Conservation (phyloP, 2,113 vertebrate genomes). For the Zootoca vivipara region DNA sequence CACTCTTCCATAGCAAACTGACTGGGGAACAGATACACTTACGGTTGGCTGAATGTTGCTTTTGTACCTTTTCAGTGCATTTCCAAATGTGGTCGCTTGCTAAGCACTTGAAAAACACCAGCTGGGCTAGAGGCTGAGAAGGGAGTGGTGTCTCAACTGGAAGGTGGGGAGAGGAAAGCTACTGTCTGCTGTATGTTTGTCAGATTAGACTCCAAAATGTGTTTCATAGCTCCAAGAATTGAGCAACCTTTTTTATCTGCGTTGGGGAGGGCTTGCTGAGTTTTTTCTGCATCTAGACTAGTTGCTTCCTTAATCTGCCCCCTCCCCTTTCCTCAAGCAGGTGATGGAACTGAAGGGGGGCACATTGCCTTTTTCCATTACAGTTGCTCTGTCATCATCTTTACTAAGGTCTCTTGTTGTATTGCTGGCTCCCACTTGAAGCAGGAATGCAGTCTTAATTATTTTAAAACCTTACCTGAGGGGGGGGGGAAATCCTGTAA, state of each 20-base stretch:
- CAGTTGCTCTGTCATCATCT: background rate
- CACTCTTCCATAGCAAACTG: too few species aligned
- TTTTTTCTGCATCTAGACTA: background rate
- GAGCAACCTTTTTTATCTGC: background rate
- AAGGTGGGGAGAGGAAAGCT: background rate
- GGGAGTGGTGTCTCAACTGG: background rate
- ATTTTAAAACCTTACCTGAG: too few species aligned
- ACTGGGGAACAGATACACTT: too few species aligned
- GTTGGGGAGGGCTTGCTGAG: too few species aligned
- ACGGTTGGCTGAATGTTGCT: background rate
- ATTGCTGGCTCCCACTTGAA: background rate
- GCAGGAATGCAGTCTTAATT: too few species aligned
- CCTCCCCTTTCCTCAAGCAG: background rate
- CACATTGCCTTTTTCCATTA: background rate
- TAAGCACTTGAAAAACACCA: background rate
- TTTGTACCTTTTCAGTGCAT: background rate
- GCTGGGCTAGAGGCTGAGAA: background rate
- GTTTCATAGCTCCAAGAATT: too few species aligned
- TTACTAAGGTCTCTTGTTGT: background rate
- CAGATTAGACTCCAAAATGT: background rate
- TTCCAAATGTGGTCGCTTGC: background rate
- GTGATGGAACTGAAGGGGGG: background rate
- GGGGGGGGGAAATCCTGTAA: background rate
- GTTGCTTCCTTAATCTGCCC: background rate
- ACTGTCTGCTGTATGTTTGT: background rate